These are phyloP conservation scores for Setophaga kirtlandii DNA, from an alignment of 2,113 vertebrate species.

Conservation along the genomic window DNA sequence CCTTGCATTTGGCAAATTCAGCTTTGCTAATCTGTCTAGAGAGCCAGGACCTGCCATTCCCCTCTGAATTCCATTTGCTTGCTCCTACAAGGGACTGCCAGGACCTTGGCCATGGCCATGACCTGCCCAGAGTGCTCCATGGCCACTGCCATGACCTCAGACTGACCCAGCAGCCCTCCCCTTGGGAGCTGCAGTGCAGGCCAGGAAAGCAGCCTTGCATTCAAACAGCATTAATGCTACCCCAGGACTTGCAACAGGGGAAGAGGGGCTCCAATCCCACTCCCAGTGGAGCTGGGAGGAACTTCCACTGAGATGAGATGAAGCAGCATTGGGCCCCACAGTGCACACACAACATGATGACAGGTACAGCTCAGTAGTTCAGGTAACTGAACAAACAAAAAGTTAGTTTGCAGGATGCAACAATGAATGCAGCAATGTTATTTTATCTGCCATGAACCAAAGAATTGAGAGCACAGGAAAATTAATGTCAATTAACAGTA, in stretches of 20 bases:
- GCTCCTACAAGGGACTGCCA: neutral
- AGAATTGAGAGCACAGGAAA: neutral
- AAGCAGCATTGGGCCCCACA: neutral
- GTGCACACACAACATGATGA: neutral
- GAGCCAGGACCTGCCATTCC: neutral
- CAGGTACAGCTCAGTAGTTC: slow-evolving; percentile 58
- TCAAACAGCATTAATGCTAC: slow-evolving; percentile 46
- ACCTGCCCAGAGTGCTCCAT: neutral
- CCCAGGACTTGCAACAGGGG: neutral
- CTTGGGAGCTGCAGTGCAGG: neutral
- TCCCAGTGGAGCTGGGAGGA: slow-evolving; percentile 10
- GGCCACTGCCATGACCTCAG: neutral
- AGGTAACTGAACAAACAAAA: slow-evolving; percentile 29
- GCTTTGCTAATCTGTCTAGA: neutral
- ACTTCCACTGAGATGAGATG: neutral
- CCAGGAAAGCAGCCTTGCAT: slow-evolving; percentile 17
- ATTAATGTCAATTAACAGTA: slow-evolving; percentile 70
- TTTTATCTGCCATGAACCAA: slow-evolving; percentile 11
- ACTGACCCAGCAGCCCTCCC: neutral
- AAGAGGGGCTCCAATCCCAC: neutral
- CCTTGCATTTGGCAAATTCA: neutral
- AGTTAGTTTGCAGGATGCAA: slow-evolving; percentile 69
- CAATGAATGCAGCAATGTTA: slow-evolving; percentile 40
- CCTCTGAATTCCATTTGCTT: neutral
- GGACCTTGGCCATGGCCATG: neutral